Evolutionary conservation across 1,140 invertebrate species (phyloP).

Genomic region (Berghia stephanieae): DNA sequence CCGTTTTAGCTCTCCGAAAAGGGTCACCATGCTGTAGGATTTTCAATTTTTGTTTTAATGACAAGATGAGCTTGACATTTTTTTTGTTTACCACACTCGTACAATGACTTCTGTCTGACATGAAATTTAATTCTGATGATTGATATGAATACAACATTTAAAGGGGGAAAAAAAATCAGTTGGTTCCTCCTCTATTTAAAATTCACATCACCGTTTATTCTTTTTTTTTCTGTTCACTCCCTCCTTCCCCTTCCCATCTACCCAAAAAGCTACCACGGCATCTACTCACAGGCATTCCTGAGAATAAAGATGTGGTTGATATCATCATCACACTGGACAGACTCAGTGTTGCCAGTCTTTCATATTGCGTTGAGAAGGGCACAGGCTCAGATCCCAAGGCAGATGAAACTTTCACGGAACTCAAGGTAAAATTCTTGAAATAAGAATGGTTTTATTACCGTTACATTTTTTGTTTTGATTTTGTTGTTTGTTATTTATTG

Average conservation of each 20-base stretch:
- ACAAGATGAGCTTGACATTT: too few relatives aligned
- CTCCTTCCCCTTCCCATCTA: too few relatives aligned
- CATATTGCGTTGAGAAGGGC: slow-evolving; percentile 10
- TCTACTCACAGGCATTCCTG: slow-evolving; percentile 26
- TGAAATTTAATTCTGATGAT: background rate
- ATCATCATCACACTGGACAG: slow-evolving; percentile 27
- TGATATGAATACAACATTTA: background rate
- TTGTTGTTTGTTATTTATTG: background rate
- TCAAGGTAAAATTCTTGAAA: slow-evolving; percentile 18
- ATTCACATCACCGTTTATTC: background rate
- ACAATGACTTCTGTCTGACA: background rate
- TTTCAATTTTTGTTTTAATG: too few relatives aligned
- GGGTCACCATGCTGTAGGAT: too few relatives aligned
- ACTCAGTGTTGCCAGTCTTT: slow-evolving; percentile 27
- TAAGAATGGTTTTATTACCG: background rate
- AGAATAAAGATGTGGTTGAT: slow-evolving; percentile 26
- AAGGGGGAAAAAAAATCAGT: background rate
- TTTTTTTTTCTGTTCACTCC: background rate
- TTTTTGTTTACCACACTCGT: too few relatives aligned
- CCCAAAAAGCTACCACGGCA: slow-evolving; percentile 29
- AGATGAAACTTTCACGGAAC: slow-evolving; percentile 29
- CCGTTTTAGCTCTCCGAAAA: too few relatives aligned
- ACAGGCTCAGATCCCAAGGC: slow-evolving; percentile 20
- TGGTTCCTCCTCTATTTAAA: background rate
- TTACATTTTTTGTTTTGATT: background rate